phyloP scores from a whole-genome alignment of 2,888 invertebrate genomes.

The Eumacrocentrus americanus region DNA sequence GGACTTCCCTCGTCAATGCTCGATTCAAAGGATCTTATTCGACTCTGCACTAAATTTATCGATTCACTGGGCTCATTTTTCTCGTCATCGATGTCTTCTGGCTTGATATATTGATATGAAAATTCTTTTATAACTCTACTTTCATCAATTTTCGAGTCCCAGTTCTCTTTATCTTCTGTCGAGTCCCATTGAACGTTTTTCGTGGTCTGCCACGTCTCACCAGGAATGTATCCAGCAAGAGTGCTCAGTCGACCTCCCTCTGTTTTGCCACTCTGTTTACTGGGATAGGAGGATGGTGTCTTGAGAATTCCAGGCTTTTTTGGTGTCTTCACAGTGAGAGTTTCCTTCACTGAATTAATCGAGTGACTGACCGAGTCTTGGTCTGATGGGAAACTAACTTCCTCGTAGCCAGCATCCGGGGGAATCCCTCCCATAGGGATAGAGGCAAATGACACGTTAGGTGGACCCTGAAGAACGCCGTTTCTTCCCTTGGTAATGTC shows the following conservation, averaged over 20 bases:
- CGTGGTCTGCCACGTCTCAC: conserved; percentile 46
- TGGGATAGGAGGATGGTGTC: conserved; percentile 42
- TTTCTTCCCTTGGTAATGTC: conserved; percentile 29
- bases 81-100: conserved; percentile 41
- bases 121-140: conserved; percentile 59
- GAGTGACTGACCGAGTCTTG: conserved; percentile 11
- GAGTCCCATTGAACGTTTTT: conserved; percentile 54
- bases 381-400: conserved; percentile 43
- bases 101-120: conserved; percentile 59
- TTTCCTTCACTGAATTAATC: conserved; percentile 17
- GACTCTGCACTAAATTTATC: conserved; percentile 49
- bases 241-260: conserved; percentile 38
- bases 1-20: conserved; percentile 42
- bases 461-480: conserved; percentile 18
- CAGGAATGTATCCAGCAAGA: conserved; percentile 39
- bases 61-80: conserved; percentile 41
- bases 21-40: conserved; percentile 55
- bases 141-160: conserved; percentile 54
- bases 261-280: conserved; percentile 36
- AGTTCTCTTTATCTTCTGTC: conserved; percentile 49
- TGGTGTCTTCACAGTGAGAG: conserved; percentile 29
- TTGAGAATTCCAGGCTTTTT: conserved; percentile 54
- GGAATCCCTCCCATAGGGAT: conserved; percentile 43
- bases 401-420: conserved; percentile 55
- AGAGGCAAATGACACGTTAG: conserved; percentile 13